Base-by-base conservation (phyloP, 2,888 invertebrate species). In the Oscheius sp. region DNA sequence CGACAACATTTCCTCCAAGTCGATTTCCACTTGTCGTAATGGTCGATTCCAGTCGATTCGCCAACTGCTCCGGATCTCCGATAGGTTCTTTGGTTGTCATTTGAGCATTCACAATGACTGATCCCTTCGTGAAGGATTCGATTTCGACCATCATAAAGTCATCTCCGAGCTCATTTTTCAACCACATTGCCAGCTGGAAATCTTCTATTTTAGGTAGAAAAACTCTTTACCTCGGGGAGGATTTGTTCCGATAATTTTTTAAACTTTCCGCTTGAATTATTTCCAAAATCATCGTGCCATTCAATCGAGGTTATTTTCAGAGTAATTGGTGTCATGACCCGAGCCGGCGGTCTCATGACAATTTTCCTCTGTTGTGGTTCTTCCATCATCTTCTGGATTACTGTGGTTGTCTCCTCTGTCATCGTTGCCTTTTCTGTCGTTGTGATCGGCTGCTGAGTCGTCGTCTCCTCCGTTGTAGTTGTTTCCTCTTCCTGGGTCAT, bases 231-330 rank as follows among this genome's bases (percentile, higher is more conserved):
- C 71, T 71, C 61, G 6, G 71, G 61, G 12, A 63, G 23, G 18
- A 71, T 63, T 21, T 71, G 71, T 29, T 71, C 71, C 23, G 25
- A 25, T 2, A 71, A 41, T 18, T 71, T 71, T n/a, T 45, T 71
- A 25, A 35, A 71, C 43, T 71, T 71, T 46, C 71, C 71, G 25
- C 61, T 61, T 3, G 41, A 25, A 1, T 29, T 45, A 23, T 71
- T 46, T 7, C 49, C 71, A 35, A 71, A 71, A 52, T 71, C 71
- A 49, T 29, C 35, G 35, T 61, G 52, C 52, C 56, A 71, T 35
- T 71, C 71, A 35, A 71, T 59, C 16, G 59, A 59, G 16, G 63
- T 71, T 9, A 71, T 61, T 21, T 56, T 53, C 21, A 71, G 21
- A 13, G 69, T 69, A 13, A 69, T 13, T 16, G 69, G 55, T 1